Conservation (phyloP, 2,888 invertebrate species). For the Calameuta filiformis region DNA sequence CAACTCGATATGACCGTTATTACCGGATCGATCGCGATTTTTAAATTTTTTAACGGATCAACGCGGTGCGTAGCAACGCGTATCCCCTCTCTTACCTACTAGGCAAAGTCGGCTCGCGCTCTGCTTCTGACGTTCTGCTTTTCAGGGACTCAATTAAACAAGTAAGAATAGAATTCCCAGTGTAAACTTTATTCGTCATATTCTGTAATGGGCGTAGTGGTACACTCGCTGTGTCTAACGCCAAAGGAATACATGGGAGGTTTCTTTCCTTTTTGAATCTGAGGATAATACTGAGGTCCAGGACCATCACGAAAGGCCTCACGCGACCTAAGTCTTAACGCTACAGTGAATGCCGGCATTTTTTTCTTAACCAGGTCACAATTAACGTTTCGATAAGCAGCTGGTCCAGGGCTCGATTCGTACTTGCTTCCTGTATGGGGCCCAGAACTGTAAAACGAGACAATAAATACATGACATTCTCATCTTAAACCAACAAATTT, state of each 20-base stretch:
- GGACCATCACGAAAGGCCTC: slow-evolving; percentile 35
- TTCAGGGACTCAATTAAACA: slow-evolving; percentile 1
- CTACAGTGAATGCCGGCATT: slow-evolving; percentile 52
- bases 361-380: slow-evolving; percentile 45
- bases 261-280: slow-evolving; percentile 33
- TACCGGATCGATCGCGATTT: too few species aligned
- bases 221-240: slow-evolving; percentile 69
- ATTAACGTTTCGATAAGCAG: slow-evolving; percentile 43
- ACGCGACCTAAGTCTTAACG: slow-evolving; percentile 27
- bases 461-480: too few species aligned
- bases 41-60: too few species aligned
- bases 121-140: too few species aligned
- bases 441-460: too few species aligned
- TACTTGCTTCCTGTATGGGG: too few species aligned
- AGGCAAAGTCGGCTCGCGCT: too few species aligned
- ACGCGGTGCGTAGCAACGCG: too few species aligned
- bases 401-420: slow-evolving; percentile 53
- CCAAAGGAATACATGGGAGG: slow-evolving; percentile 71
- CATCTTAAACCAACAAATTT: too few species aligned
- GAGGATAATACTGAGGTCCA: slow-evolving; percentile 51
- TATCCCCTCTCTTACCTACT: too few species aligned
- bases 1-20: too few species aligned
- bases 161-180: too few species aligned
- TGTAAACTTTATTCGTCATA: slow-evolving; percentile 64
- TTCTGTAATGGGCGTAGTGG: slow-evolving; percentile 71